phyloP scores from a whole-genome alignment of 1,140 invertebrate genomes.

The Macrobrachium nipponense region DNA sequence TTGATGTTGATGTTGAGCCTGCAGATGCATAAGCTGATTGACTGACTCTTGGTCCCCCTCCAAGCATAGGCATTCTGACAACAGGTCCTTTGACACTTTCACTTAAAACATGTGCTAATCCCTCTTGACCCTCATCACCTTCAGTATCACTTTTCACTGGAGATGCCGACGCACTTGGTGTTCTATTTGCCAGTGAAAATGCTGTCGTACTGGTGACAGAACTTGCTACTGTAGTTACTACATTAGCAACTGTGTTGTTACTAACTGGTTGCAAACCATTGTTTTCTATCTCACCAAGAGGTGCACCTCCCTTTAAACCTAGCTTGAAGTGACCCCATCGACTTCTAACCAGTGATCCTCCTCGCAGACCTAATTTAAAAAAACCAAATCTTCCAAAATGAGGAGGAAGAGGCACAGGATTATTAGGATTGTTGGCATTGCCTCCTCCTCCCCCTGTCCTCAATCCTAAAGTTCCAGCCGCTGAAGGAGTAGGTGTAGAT shows the following conservation, averaged over 20 bases:
- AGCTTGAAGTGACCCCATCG: constrained; percentile 63
- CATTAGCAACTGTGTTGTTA: constrained; percentile 12
- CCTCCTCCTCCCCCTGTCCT: constrained; percentile 61
- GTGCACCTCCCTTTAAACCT: constrained; percentile 60
- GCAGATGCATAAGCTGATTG: constrained; percentile 44
- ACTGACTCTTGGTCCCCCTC: constrained; percentile 3
- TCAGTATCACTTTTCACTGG: constrained; percentile 41
- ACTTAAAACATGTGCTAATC: constrained; percentile 56
- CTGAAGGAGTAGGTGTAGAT: constrained; percentile 10
- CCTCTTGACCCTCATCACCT: constrained; percentile 48
- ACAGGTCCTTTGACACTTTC: constrained; percentile 54
- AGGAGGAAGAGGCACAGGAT: constrained; percentile 50
- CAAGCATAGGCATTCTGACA: constrained; percentile 42
- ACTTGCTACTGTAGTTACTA: constrained; percentile 20
- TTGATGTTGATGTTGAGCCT: constrained; percentile 37
- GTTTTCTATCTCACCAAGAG: constrained; percentile 42
- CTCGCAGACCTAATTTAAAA: constrained; percentile 55
- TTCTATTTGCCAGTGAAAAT: constrained; percentile 34
- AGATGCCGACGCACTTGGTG: constrained; percentile 62
- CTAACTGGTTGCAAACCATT: constrained; percentile 14
- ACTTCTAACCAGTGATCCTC: constrained; percentile 52
- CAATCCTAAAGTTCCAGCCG: neutral
- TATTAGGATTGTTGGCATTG: constrained; percentile 44
- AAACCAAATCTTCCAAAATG: constrained; percentile 49
- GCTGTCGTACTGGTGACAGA: constrained; percentile 37